A percentile compares a stretch with the other conserved stretches of the same genome.
phyloP scores from a whole-genome alignment of 2,113 vertebrate genomes.

The Setophaga coronata region DNA sequence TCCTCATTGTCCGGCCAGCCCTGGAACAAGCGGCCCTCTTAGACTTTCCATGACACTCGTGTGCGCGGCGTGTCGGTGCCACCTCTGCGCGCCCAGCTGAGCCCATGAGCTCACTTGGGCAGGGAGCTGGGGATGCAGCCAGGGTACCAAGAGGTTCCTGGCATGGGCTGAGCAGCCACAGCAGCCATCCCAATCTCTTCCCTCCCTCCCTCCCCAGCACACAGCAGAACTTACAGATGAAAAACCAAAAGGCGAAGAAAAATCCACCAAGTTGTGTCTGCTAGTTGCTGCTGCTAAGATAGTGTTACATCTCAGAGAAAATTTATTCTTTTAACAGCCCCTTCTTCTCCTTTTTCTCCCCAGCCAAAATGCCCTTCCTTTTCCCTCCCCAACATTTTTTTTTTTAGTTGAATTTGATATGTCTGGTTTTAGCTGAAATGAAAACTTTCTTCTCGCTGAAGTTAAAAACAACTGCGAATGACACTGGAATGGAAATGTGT shows the following conservation, averaged over 20 bases:
- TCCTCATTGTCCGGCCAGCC: slow-evolving; percentile 23
- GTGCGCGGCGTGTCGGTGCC: not conserved
- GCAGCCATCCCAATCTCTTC: not conserved
- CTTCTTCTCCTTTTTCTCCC: not conserved
- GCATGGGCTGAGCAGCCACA: not conserved
- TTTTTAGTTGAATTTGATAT: slow-evolving; percentile 13
- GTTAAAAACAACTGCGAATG: not conserved
- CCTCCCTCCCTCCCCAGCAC: not conserved
- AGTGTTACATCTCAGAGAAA: not conserved
- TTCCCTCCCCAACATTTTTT: not conserved
- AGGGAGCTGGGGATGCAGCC: not conserved
- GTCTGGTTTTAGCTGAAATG: not conserved
- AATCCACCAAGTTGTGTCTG: not conserved
- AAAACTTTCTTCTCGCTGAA: not conserved
- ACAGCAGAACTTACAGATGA: fast-evolving
- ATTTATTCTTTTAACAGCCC: not conserved
- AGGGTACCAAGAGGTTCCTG: slow-evolving; percentile 59
- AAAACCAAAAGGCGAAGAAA: not conserved
- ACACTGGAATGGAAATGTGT: not conserved
- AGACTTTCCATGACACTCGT: not conserved
- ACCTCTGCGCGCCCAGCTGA: not conserved
- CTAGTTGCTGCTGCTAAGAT: not conserved
- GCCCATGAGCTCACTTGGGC: slow-evolving; percentile 52
- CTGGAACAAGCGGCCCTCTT: slow-evolving; percentile 3
- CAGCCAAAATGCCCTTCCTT: slow-evolving; percentile 16